A percentile compares a stretch with the other conserved stretches of the same genome.
phyloP scores from a whole-genome alignment of 2,888 invertebrate genomes.

The Odontothrips loti region DNA sequence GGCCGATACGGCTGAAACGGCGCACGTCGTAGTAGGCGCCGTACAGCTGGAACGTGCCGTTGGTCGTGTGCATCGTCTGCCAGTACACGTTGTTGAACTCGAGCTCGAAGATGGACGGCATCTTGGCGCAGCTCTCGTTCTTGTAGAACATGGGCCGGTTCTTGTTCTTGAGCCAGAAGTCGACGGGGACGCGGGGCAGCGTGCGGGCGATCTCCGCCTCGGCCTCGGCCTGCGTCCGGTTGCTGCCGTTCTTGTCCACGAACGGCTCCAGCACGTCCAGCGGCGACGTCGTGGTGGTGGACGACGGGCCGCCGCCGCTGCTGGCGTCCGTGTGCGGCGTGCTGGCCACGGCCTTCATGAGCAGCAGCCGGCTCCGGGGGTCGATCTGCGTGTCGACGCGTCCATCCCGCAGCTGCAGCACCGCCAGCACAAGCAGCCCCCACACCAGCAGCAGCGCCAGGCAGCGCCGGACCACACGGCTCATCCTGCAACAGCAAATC shows the following conservation, averaged over 20 bases:
- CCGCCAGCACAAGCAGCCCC: slow-evolving; percentile 38
- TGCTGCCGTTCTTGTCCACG: slow-evolving; percentile 56
- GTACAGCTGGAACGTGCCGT: slow-evolving; percentile 79
- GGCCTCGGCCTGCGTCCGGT: slow-evolving; percentile 54
- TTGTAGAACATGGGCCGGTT: slow-evolving; percentile 61
- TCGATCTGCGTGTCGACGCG: slow-evolving; percentile 41
- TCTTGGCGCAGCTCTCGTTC: slow-evolving; percentile 74
- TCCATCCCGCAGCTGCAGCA: slow-evolving; percentile 40
- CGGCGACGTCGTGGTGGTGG: slow-evolving; percentile 45
- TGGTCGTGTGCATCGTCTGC: slow-evolving; percentile 76
- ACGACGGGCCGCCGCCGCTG: slow-evolving; percentile 37
- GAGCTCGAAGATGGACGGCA: slow-evolving; percentile 83
- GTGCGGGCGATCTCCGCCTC: slow-evolving; percentile 65
- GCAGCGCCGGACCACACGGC: background rate
- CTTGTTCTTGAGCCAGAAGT: slow-evolving; percentile 79
- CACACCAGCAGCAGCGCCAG: slow-evolving; percentile 19
- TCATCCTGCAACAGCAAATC: slow-evolving; percentile 5
- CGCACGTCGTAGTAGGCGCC: slow-evolving; percentile 86
- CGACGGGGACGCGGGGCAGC: slow-evolving; percentile 77
- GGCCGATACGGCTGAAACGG: slow-evolving; percentile 70
- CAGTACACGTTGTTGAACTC: slow-evolving; percentile 92
- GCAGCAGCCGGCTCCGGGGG: slow-evolving; percentile 51
- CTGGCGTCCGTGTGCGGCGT: slow-evolving; percentile 31
- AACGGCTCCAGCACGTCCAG: slow-evolving; percentile 53
- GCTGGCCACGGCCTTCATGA: slow-evolving; percentile 48